Percentiles rank a stretch among this genome's conserved stretches.
phyloP scores from a whole-genome alignment of 1,140 invertebrate species.

The Wiebesia pumilae region DNA sequence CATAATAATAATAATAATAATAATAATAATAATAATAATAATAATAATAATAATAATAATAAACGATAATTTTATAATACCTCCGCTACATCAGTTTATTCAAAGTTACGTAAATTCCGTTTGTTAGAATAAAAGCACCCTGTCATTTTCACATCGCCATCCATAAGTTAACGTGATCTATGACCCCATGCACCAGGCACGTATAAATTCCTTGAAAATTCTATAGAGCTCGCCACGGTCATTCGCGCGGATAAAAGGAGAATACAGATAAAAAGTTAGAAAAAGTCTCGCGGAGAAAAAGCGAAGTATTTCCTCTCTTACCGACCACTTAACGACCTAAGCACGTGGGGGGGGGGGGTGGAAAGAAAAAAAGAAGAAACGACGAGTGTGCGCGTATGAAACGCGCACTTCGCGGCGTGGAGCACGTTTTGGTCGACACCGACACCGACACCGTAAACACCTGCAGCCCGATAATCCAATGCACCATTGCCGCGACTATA shows the following conservation, averaged over 20 bases:
- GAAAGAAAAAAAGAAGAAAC: no score
- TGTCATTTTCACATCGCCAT: neutral
- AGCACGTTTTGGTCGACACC: neutral
- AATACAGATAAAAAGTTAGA: neutral
- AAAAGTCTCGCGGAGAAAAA: neutral
- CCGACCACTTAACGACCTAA: slow-evolving; percentile 9
- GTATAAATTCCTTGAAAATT: neutral
- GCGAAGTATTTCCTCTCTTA: neutral
- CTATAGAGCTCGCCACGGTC: neutral
- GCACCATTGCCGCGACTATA: no score
- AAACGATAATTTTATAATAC: no score
- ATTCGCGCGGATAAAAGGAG: neutral
- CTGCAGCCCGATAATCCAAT: no score
- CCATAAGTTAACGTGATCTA: neutral
- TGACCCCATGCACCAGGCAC: neutral
- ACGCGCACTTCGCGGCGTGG: neutral
- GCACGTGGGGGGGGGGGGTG: no score
- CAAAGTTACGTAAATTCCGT: neutral
- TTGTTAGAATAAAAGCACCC: slow-evolving; percentile 34
- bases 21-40: no score
- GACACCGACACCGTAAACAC: no score
- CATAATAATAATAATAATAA: no score
- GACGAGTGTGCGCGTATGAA: no score
- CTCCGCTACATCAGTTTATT: neutral
- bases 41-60: no score